Conservation (phyloP, 2,113 vertebrate species). For the Macquaria ambigua region DNA sequence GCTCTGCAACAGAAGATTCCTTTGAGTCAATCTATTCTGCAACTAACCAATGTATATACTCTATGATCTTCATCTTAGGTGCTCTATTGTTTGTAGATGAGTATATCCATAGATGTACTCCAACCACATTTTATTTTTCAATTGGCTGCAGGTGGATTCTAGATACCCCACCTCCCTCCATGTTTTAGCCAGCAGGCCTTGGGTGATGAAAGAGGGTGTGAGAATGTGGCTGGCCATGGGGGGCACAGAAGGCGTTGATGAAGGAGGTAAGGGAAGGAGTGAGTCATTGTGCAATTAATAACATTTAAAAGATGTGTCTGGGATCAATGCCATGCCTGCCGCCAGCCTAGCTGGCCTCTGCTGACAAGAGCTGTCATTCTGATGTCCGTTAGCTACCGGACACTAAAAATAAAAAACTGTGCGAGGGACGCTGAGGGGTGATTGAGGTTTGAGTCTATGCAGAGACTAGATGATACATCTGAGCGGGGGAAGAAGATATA, state of each 20-base stretch:
- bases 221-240: constrained; percentile 34
- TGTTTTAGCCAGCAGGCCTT: constrained; percentile 26
- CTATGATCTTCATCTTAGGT: background rate
- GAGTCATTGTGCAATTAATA: constrained; percentile 64
- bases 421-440: background rate
- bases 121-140: background rate
- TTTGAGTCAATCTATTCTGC: constrained; percentile 19
- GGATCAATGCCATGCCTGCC: constrained; percentile 43
- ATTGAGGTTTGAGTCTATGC: background rate
- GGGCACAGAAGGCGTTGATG: constrained; percentile 38
- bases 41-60: constrained; percentile 5
- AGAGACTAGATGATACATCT: constrained; percentile 13
- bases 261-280: constrained; percentile 59
- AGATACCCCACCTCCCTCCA: constrained; percentile 11
- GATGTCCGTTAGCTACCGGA: constrained; percentile 22
- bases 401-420: constrained; percentile 58
- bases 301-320: constrained; percentile 52
- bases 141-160: constrained; percentile 16
- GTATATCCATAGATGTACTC: background rate
- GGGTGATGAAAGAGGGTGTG: constrained; percentile 41
- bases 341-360: constrained; percentile 27
- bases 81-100: background rate
- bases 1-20: constrained; percentile 52
- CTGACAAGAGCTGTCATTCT: constrained; percentile 27
- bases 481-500: background rate